Evolutionary conservation across 2,113 vertebrate genomes (phyloP), one percentile per base, ranked within the genome.

Genomic region (Catharus minimus): DNA sequence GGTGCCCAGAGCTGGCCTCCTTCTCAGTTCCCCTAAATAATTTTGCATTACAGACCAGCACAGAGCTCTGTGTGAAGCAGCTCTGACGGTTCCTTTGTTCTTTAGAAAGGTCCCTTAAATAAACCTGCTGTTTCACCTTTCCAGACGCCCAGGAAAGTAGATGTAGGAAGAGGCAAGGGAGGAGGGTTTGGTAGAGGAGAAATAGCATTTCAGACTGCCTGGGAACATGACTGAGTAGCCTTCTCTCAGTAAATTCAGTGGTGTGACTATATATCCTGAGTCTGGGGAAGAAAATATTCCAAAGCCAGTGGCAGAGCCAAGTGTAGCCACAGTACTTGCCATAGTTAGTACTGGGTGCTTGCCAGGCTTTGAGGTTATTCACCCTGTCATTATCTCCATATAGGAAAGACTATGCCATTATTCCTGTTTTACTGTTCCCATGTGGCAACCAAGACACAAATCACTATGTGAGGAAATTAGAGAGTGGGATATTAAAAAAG

Each of bases 401-500:
- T 7, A 47, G 79, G 72, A 66, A 90, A 68, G 30, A 53, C 47
- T 11, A 4, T 56, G 61, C 65, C 33, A 11, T 93, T 86, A 90
- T 60, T 60, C 49, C 56, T 71, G 28, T 86, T 92, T 94, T 78
- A 92, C 56, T 82, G 57, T 80, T 33, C 76, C 82, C 79, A 32
- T 62, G 65, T 64, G 64, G 88, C 79, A 80, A 24, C n/a, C 0
- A 6, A 92, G 75, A 66, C 72, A 76, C 71, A 64, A 86, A 92
- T 91, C 72, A 69, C 72, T 62, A 5, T 64, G 47, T 6, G 18
- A 91, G 71, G 41, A 88, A 89, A 91, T 88, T 77, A 92, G 87
- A 56, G 36, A 77, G 39, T 84, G 57, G 64, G 64, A 73, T 90
- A 92, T 94, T 83, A 77, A 90, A 86, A 90, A 92, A 73, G 60